Conservation (phyloP, 2,797 vertebrate species). For the Paratrypauchen microcephalus region DNA sequence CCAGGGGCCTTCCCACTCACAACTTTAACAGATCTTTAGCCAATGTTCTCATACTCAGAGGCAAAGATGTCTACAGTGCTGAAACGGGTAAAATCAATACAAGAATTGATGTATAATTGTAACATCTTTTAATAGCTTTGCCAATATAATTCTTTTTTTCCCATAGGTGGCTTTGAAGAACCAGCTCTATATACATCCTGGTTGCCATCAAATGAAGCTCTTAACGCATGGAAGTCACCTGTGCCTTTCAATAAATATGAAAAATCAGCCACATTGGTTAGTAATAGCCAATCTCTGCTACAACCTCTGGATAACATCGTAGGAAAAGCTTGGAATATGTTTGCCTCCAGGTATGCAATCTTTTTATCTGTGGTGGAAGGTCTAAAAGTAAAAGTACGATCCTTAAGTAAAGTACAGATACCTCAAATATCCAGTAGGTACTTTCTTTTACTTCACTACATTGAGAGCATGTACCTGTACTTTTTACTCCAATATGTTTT, state of each 20-base stretch:
- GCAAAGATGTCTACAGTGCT: slow-evolving; percentile 82
- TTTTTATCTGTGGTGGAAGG: no score
- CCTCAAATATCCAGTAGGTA: no score
- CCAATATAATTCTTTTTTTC: neutral
- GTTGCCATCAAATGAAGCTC: slow-evolving; percentile 78
- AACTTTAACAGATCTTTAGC: slow-evolving; percentile 89
- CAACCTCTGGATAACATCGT: slow-evolving; percentile 86
- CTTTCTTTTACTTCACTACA: no score
- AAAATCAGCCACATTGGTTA: slow-evolving; percentile 90
- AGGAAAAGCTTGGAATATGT: slow-evolving; percentile 97
- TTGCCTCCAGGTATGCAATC: slow-evolving; percentile 90
- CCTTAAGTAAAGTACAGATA: no score
- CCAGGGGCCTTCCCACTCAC: slow-evolving; percentile 43
- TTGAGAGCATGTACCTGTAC: no score
- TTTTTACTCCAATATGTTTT: no score
- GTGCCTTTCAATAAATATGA: slow-evolving; percentile 91
- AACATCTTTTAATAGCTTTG: neutral
- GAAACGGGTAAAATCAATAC: slow-evolving; percentile 75
- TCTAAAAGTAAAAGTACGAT: no score
- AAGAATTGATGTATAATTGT: neutral
- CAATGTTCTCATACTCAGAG: slow-evolving; percentile 90
- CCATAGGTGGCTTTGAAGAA: slow-evolving; percentile 84
- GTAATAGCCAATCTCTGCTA: slow-evolving; percentile 92
- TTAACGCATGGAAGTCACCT: slow-evolving; percentile 84
- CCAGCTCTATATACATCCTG: slow-evolving; percentile 87